Conservation (phyloP, 2,113 vertebrate genomes). For the Romanogobio albipinnatus region DNA sequence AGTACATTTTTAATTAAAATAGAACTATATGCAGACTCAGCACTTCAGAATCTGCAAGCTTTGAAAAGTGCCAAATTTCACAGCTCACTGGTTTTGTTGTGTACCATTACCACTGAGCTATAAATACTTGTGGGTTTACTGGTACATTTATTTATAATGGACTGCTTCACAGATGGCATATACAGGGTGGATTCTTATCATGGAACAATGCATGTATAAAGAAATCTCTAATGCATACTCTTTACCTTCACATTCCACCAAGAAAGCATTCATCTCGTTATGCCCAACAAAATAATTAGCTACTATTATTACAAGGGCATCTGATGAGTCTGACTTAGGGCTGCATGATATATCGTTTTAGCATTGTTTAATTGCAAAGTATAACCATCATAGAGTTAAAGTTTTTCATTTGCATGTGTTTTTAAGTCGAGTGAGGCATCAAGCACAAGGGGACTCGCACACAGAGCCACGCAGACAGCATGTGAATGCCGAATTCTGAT, state of each 20-base stretch:
- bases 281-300: neutral
- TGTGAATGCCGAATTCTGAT: no score
- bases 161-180: conserved; percentile 4
- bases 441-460: no score
- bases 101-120: conserved; percentile 21
- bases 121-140: conserved; percentile 21
- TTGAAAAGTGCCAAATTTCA: conserved; percentile 3
- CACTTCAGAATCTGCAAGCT: conserved; percentile 1
- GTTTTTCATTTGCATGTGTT: no score
- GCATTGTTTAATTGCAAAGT: no score
- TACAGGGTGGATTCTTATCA: neutral
- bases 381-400: no score
- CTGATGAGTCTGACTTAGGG: neutral
- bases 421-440: no score
- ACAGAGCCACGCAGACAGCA: no score
- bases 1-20: neutral
- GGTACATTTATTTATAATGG: conserved; percentile 11
- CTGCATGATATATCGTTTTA: no score
- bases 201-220: neutral
- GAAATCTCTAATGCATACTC: neutral
- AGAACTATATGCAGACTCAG: neutral
- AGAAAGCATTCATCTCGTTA: neutral
- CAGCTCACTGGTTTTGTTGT: conserved; percentile 9
- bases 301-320: neutral
- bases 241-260: neutral